A percentile compares a stretch with the other conserved stretches of the same genome.
Conservation (phyloP, 1,140 invertebrate genomes). For the Hypsibius dujardini region DNA sequence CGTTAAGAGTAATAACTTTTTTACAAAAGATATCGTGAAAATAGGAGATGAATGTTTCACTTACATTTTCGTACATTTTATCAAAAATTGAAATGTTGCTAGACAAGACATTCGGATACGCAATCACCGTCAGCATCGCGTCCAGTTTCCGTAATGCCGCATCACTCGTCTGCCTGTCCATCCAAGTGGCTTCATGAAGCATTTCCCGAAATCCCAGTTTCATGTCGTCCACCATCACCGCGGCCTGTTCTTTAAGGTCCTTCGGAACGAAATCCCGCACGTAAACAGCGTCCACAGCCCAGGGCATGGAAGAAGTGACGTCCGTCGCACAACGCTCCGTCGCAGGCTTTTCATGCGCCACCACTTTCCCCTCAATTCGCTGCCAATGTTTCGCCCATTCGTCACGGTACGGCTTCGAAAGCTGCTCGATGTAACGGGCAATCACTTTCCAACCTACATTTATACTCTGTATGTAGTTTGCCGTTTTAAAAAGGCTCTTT, state of each 20-base stretch:
- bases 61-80: background rate
- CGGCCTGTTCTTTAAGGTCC: background rate
- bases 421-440: background rate
- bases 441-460: background rate
- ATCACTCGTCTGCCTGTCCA: background rate
- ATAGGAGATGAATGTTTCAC: background rate
- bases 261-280: conserved; percentile 3
- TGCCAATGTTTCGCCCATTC: background rate
- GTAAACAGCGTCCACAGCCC: background rate
- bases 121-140: background rate
- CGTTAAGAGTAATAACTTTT: background rate
- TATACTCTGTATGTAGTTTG: background rate
- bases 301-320: background rate
- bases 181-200: background rate
- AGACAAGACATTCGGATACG: background rate
- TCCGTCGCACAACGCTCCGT: background rate
- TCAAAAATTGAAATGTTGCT: background rate
- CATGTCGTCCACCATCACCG: background rate
- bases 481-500: too few relatives aligned
- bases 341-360: background rate
- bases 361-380: background rate
- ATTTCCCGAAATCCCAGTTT: background rate
- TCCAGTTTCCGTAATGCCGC: background rate
- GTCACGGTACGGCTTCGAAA: background rate
- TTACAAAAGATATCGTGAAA: background rate